These are phyloP conservation scores for Pristionchus japonicus DNA, from an alignment of 2,888 invertebrate genomes.

Conservation along the genomic window DNA sequence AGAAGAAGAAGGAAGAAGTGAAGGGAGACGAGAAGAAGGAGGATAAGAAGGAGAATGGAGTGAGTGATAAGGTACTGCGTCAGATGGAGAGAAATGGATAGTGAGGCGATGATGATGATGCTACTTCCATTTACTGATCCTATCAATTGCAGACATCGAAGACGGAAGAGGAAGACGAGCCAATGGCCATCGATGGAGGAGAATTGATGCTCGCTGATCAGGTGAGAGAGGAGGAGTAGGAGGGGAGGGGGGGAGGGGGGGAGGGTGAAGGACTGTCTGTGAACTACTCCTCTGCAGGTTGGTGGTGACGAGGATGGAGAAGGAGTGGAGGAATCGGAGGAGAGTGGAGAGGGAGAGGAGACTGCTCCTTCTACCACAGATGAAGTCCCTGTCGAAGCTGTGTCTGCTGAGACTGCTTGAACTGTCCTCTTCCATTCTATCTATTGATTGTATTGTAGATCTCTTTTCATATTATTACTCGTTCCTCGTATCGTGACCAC, in stretches of 20 bases:
- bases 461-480: neutral
- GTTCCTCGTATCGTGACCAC: neutral
- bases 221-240: slow-evolving; percentile 10
- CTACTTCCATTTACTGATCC: neutral
- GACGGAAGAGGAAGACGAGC: slow-evolving; percentile 43
- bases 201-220: slow-evolving; percentile 48
- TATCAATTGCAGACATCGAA: neutral
- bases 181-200: slow-evolving; percentile 44
- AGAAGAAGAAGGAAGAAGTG: slow-evolving; percentile 48
- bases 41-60: slow-evolving; percentile 47
- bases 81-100: neutral
- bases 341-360: neutral
- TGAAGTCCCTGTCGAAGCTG: too few species aligned
- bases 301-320: slow-evolving; percentile 20
- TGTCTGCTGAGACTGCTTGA: neutral
- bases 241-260: neutral
- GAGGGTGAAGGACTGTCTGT: neutral
- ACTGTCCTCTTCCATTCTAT: neutral
- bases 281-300: neutral
- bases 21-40: slow-evolving; percentile 45
- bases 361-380: neutral
- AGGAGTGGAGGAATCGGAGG: neutral
- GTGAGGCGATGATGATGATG: neutral
- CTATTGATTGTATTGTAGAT: neutral
- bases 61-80: slow-evolving; percentile 23